Conservation (phyloP, 1,140 invertebrate genomes). For the Palaemon carinicauda region DNA sequence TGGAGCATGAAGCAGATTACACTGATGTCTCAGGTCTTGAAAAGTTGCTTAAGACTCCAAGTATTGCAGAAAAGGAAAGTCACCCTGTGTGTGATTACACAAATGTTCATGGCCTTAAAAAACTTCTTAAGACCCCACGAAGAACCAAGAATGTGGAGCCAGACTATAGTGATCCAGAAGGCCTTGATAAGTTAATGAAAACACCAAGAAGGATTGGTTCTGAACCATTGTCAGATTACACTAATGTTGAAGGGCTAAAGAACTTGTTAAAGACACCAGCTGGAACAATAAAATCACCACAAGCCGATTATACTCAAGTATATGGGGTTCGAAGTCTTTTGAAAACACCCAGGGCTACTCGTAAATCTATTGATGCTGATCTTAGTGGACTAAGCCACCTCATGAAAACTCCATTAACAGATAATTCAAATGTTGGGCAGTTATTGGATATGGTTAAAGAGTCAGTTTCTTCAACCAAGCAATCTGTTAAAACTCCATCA, state of each 20-base stretch:
- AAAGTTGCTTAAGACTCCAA: no score
- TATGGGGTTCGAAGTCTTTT: not conserved
- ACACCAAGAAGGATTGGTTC: not conserved
- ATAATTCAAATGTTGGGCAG: slow-evolving; percentile 21
- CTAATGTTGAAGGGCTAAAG: not conserved
- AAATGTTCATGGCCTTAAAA: not conserved
- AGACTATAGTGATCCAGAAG: not conserved
- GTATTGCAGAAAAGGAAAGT: no score
- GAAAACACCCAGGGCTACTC: not conserved
- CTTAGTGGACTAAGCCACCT: not conserved
- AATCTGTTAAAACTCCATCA: not conserved
- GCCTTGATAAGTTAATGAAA: not conserved
- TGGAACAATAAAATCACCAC: slow-evolving; percentile 4
- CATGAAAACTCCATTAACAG: slow-evolving; percentile 29
- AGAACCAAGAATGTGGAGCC: not conserved
- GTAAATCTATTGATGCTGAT: not conserved
- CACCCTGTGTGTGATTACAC: not conserved
- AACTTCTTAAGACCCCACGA: no score
- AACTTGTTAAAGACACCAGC: not conserved
- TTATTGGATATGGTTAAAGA: not conserved
- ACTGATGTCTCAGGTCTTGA: no score
- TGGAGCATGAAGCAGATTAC: not conserved
- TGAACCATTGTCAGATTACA: not conserved
- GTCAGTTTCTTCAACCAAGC: not conserved
- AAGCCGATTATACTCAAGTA: slow-evolving; percentile 36